phyloP scores from a whole-genome alignment of 1,140 invertebrate genomes.

The Neodiprion pinetum region DNA sequence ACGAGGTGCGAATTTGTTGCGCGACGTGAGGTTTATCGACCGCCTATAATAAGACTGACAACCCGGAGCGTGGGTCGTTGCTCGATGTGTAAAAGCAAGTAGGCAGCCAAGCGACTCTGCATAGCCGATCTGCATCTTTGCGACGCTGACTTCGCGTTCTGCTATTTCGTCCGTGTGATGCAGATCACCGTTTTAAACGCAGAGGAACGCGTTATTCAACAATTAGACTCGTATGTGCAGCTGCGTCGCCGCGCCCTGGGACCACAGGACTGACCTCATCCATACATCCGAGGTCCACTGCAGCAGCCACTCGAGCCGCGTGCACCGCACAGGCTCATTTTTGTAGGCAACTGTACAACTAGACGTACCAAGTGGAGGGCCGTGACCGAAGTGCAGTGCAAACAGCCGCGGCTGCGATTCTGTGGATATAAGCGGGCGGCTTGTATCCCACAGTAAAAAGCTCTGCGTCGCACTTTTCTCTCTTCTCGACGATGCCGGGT shows the following conservation, averaged over 20 bases:
- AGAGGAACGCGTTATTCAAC: too few species aligned
- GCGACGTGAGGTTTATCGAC: not conserved
- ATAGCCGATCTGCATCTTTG: too few species aligned
- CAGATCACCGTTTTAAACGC: too few species aligned
- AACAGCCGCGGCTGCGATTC: constrained; percentile 3
- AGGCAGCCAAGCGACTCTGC: too few species aligned
- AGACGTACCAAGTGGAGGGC: not conserved
- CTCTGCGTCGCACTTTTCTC: not conserved
- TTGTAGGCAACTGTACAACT: constrained; percentile 9
- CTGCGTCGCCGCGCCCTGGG: too few species aligned
- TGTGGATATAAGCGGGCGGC: not conserved
- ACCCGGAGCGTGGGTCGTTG: not conserved
- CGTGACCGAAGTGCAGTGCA: constrained; percentile 8
- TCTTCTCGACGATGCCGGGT: too few species aligned
- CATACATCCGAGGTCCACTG: too few species aligned
- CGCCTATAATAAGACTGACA: not conserved
- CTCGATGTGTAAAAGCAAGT: not conserved
- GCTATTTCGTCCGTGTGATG: too few species aligned
- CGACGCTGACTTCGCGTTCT: too few species aligned
- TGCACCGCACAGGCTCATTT: not conserved
- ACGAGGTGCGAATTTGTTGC: not conserved
- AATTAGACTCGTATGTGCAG: too few species aligned
- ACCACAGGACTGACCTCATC: not conserved
- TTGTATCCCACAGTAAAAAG: not conserved
- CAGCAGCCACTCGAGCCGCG: too few species aligned